Evolutionary conservation across 2,797 vertebrate species (phyloP), one percentile per base, ranked within the genome.

Genomic region (Zalophus californianus): DNA sequence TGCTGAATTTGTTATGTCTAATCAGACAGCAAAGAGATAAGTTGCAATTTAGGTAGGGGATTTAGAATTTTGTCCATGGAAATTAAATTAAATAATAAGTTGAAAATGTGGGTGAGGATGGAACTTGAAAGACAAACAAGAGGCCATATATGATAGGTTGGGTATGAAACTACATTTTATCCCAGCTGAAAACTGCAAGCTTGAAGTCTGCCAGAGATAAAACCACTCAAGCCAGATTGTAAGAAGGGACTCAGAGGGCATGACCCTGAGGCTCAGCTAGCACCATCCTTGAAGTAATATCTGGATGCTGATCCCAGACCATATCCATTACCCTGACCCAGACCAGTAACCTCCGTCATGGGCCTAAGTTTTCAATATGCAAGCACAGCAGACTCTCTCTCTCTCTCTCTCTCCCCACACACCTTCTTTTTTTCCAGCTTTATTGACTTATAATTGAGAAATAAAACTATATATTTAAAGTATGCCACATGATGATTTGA

Each of bases 21-120:
- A 86, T 83, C 72, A 72, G 62, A 77, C 54, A 66, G 14, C 41
- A 86, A 88, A 90, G 35, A 84, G 48, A 5, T 18, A 70, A 60
- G 5, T 54, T 95, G 58, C 20, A 92, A 38, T 94, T 94, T 91
- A 80, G 35, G 4, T 8, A 82, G 38, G 8, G 1, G 13, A 68
- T 90, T 90, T 77, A 90, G 85, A 94, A 92, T 95, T 90, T 52
- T 70, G 32, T 44, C 32, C 35, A 20, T 44, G 58, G 32, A 90
- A 91, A 95, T 64, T 5, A 94, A 96, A 78, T 66, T 7, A 93
- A 96, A 73, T 72, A 83, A 86, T 80, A 64, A 62, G 35, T 80
- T 88, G 64, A 77, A 93, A 89, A 60, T 75, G 64, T 29, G 18
- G 38, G 54, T 90, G 79, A 80, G 56, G 41, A 79, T 52, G n/a